Evolutionary conservation across 2,113 vertebrate species (phyloP), one percentile per base, ranked within the genome.

Genomic region (Thunnus maccoyii): DNA sequence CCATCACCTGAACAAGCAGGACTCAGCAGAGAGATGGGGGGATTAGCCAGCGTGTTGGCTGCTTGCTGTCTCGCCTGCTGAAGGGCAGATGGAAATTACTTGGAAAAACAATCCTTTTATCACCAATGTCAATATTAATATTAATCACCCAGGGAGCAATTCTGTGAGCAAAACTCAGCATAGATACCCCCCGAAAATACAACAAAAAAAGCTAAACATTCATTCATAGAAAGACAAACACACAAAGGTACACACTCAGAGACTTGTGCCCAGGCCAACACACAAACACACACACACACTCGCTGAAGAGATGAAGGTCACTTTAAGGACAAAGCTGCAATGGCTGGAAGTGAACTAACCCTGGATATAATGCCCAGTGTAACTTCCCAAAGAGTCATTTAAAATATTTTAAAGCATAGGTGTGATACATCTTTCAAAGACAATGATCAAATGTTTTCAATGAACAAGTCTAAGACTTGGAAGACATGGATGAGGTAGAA

Each of bases 41-140:
- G 90, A 88, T 93, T 92, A 90, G 79, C 75, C 55, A 77, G 71
- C 60, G 25, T 86, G 83, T 78, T 83, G 82, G 80, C 78, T 75
- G 83, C 87, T 71, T 46, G 61, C 82, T 90, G 80, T 90, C 84
- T 78, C 72, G 72, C 82, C 89, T 83, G 79, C 85, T 88, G 86
- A 93, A 94, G 88, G 91, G 79, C 89, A 94, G 86, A 92, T 92
- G 89, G 86, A 93, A 88, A 92, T 88, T 84, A 83, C 71, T 86
- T 71, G 76, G 72, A 64, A 86, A 83, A 86, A 88, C 82, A 86
- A 90, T 89, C 81, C 72, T 72, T 91, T 92, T 89, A 89, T 91
- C 87, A 87, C 77, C 82, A 89, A 62, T 87, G 86, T 92, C 90
- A 90, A 90, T 91, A 91, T 88, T 88, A 83, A 80, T 89, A 91